Evolutionary conservation across 2,797 vertebrate species (phyloP).

Genomic region (Cryptoblepharus egeriae): DNA sequence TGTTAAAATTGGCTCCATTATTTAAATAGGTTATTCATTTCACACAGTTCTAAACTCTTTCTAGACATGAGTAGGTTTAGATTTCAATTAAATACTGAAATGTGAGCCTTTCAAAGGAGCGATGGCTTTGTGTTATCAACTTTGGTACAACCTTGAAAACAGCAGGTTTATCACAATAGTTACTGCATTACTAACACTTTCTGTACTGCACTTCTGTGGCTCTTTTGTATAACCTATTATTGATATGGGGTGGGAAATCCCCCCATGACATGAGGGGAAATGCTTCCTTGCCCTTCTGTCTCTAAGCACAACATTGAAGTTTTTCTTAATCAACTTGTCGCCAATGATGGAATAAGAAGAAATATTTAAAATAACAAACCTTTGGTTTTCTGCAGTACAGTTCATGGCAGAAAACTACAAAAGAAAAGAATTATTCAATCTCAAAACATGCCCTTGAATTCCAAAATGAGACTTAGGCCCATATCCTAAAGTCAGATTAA

Average conservation of each 20-base stretch:
- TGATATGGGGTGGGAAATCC: too few relatives aligned
- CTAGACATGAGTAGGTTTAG: background rate
- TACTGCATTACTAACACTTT: background rate
- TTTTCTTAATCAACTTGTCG: background rate
- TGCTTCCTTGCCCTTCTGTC: background rate
- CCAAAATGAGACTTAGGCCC: too few relatives aligned
- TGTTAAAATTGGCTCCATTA: background rate
- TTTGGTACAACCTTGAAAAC: too few relatives aligned
- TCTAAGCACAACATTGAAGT: background rate
- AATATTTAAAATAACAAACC: slow-evolving; percentile 70
- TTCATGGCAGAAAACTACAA: slow-evolving; percentile 76
- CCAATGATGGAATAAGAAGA: background rate
- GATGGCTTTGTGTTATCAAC: background rate
- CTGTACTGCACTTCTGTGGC: background rate
- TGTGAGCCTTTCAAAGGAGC: too few relatives aligned
- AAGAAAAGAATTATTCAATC: slow-evolving; percentile 53
- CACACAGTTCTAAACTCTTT: background rate
- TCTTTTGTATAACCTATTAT: too few relatives aligned
- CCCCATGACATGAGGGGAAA: too few relatives aligned
- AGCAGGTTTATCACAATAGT: background rate
- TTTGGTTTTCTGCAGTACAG: slow-evolving; percentile 74
- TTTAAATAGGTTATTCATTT: background rate
- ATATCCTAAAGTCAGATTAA: too few relatives aligned
- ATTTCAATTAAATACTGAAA: background rate
- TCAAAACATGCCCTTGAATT: slow-evolving; percentile 26